These are phyloP conservation scores for Calephelis nemesis DNA, from an alignment of 1,140 invertebrate genomes.

Conservation along the genomic window DNA sequence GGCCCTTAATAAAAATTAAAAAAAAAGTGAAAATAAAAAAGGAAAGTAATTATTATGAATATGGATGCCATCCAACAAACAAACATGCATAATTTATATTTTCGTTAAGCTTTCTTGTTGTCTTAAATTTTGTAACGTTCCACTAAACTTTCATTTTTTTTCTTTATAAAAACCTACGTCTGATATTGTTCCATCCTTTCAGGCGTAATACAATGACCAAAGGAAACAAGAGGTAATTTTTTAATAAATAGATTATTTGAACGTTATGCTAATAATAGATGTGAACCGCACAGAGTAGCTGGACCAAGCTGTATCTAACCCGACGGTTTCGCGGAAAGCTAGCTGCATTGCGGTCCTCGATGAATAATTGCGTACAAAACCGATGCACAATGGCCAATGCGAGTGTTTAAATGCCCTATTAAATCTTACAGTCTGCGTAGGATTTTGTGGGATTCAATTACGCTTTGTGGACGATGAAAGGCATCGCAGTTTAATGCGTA, in stretches of 20 bases:
- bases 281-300: slow-evolving; percentile 44
- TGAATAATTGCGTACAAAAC: slow-evolving; percentile 75
- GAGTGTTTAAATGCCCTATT: slow-evolving; percentile 79
- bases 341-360: slow-evolving; percentile 57
- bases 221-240: too few species aligned
- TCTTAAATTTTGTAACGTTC: too few species aligned
- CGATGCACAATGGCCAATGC: slow-evolving; percentile 74
- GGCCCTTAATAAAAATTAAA: too few species aligned
- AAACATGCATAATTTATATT: too few species aligned
- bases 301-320: slow-evolving; percentile 50
- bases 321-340: slow-evolving; percentile 59
- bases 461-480: slow-evolving; percentile 77
- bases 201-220: too few species aligned
- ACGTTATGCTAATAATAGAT: slow-evolving; percentile 42
- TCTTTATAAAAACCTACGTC: too few species aligned
- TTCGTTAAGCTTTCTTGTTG: too few species aligned
- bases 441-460: slow-evolving; percentile 78
- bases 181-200: too few species aligned
- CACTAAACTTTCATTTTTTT: too few species aligned
- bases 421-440: slow-evolving; percentile 75
- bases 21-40: too few species aligned
- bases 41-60: too few species aligned
- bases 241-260: slow-evolving; percentile 1
- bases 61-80: too few species aligned
- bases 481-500: slow-evolving; percentile 70